Evolutionary conservation across 2,113 vertebrate species (phyloP), one percentile per base, ranked within the genome.

Genomic region (Cyphomyrus plagiostoma): DNA sequence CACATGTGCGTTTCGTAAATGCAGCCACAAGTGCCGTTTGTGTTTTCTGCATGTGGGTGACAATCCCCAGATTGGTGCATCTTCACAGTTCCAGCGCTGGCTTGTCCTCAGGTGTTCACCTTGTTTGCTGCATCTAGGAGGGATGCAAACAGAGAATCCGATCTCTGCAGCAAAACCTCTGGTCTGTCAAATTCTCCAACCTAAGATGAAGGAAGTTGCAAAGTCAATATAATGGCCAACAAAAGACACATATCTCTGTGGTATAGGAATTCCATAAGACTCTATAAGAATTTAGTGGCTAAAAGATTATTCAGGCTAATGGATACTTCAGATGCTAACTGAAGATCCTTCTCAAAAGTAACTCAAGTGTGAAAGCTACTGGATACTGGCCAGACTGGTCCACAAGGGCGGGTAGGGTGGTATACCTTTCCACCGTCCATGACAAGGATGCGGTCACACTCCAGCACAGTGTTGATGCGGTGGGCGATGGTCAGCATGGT

Each of bases 401-500:
- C 74, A 35, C 35, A n/a, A 83, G 39, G 3, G 17, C 1, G 4
- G 30, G 45, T 17, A 19, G 13, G 39, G 30, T 11, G 62, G 30
- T 17, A 89, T 92, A 98, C 96, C 96, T 96, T 93, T 90, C 97
- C 96, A 0, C 93, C 92, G 1, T 97, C 96, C 96, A 97, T 95
- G 92, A 98, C 96, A 46, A 98, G 93, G 70, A 98, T 95, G 0
- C 93, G 94, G 91, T 98, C 95, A 0, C 95, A 92, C 2, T 96
- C 92, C 53, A 97, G 91, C 48, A 97, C 96, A 0, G 96, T 97
- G 94, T 96, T 96, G 86, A 98, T 95, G 17, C 96, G 96, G 91
- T 97, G 97, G 17, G 97, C 96, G 0, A 97, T 97, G 53, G 97
- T 97, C 80, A 98, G 91, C 92, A 97, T 91, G 0, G 96, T 97